Evolutionary conservation across 2,888 invertebrate genomes (phyloP).

Genomic region (Sminthurides aquaticus): DNA sequence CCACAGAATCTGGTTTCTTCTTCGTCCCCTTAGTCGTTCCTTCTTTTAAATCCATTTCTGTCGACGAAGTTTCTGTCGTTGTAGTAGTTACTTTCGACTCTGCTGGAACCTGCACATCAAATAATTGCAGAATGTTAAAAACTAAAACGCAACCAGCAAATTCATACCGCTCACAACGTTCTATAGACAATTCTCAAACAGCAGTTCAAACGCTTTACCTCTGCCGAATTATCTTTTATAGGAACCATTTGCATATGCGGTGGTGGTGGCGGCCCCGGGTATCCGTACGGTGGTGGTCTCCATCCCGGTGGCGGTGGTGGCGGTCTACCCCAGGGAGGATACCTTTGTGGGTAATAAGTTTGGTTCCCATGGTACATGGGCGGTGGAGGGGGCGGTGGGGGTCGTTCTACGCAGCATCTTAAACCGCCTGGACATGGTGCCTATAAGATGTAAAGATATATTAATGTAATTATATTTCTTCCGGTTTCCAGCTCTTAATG

Average conservation of each 20-base stretch:
- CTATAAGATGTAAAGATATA: no score
- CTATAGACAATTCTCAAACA: no score
- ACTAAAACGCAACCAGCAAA: no score
- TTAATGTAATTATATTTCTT: no score
- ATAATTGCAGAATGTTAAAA: no score
- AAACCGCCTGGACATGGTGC: conserved; percentile 27
- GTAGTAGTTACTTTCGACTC: background rate
- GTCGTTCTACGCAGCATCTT: conserved; percentile 28
- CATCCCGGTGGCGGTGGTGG: conserved; percentile 9
- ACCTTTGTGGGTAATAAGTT: conserved; percentile 4
- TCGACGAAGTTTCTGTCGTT: background rate
- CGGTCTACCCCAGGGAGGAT: conserved; percentile 11
- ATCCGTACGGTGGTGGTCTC: conserved; percentile 2
- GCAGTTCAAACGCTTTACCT: no score
- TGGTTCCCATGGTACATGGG: conserved; percentile 7
- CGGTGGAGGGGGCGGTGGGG: conserved; percentile 22
- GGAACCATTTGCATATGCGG: conserved; percentile 1
- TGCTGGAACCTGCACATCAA: background rate
- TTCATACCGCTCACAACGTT: no score
- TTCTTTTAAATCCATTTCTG: background rate
- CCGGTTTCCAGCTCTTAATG: no score
- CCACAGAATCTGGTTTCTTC: conserved; percentile 8
- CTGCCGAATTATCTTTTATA: background rate
- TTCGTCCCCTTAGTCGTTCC: conserved; percentile 5
- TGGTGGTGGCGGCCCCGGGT: conserved; percentile 13